Evolutionary conservation across 2,888 invertebrate genomes (phyloP).

Genomic region (Drosophila longiperda): DNA sequence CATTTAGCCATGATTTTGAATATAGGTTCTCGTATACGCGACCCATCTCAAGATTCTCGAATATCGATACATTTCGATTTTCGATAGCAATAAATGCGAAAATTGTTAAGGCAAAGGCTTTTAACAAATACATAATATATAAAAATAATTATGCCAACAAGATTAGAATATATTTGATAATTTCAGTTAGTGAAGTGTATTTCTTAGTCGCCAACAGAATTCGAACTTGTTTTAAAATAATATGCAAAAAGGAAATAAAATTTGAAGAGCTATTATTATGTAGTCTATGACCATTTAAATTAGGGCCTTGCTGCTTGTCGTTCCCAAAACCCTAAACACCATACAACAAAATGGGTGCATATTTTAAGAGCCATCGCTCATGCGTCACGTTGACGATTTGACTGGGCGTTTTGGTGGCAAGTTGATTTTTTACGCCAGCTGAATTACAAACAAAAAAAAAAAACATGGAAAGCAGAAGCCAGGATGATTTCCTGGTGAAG

Average conservation of each 20-base stretch:
- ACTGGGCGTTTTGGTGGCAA: conserved; percentile 5
- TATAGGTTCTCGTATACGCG: too few species aligned
- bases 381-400: conserved; percentile 16
- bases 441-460: conserved; percentile 28
- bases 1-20: too few species aligned
- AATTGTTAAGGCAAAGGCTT: too few species aligned
- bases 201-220: neutral
- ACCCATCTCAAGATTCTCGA: too few species aligned
- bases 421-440: conserved; percentile 41
- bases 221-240: neutral
- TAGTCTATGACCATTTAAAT: neutral
- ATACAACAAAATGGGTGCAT: neutral
- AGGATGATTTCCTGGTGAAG: conserved; percentile 18
- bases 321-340: neutral
- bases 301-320: neutral
- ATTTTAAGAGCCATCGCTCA: conserved; percentile 14
- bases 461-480: neutral
- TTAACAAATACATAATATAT: neutral
- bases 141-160: too few species aligned
- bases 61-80: too few species aligned
- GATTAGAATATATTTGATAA: too few species aligned
- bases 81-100: too few species aligned
- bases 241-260: neutral
- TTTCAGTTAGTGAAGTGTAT: neutral
- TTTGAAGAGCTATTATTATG: neutral